Evolutionary conservation across 2,797 vertebrate genomes (phyloP).

Genomic region (Anguilla anguilla): DNA sequence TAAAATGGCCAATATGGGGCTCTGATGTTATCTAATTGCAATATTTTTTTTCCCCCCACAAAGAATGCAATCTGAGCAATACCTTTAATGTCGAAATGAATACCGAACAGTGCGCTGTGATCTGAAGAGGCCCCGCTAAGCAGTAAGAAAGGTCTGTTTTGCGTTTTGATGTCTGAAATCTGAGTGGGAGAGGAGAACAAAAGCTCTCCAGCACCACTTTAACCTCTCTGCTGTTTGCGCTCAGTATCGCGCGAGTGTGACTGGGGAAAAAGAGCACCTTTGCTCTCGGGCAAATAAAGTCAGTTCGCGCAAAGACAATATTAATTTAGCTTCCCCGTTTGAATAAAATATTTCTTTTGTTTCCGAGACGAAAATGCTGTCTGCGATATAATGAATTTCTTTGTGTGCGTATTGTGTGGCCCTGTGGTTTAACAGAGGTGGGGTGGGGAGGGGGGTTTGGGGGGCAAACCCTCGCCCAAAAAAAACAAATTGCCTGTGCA

Average conservation of each 20-base stretch:
- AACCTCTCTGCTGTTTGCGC: conserved; percentile 63
- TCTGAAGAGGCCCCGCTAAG: conserved; percentile 62
- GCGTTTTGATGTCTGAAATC: conserved; percentile 66
- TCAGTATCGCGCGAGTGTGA: conserved; percentile 58
- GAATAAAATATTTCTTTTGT: conserved; percentile 79
- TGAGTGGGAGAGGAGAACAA: conserved; percentile 60
- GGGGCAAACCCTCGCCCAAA: conserved; percentile 28
- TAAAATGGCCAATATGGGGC: background rate
- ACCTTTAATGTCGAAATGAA: conserved; percentile 22
- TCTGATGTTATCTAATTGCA: background rate
- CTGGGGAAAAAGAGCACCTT: conserved; percentile 60
- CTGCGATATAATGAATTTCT: conserved; percentile 79
- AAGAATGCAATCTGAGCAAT: background rate
- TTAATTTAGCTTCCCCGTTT: conserved; percentile 76
- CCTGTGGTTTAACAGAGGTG: conserved; percentile 72
- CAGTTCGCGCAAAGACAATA: conserved; percentile 73
- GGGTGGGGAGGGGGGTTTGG: conserved; percentile 50
- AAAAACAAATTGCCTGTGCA: conserved; percentile 76
- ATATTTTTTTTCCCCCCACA: background rate
- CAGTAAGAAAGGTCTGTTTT: conserved; percentile 53
- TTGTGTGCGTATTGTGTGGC: conserved; percentile 66
- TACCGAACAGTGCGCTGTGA: background rate
- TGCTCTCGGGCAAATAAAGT: conserved; percentile 78
- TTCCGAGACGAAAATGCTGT: conserved; percentile 72
- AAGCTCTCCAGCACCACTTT: conserved; percentile 64